Evolutionary conservation across 2,888 invertebrate species (phyloP).

Genomic region (Cheilosia impressa): DNA sequence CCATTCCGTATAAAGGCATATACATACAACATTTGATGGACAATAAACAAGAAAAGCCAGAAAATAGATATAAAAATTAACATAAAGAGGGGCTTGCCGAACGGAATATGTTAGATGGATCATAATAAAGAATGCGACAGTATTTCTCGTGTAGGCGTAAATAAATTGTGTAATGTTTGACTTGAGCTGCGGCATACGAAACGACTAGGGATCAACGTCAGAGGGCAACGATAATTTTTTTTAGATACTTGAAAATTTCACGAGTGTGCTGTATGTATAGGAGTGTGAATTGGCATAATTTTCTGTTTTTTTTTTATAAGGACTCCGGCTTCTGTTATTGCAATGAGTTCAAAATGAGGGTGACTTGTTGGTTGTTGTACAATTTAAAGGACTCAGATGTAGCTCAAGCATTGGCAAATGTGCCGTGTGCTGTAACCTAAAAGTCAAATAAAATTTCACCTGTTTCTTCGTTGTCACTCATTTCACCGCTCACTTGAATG

Average conservation of each 20-base stretch:
- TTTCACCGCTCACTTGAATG: slow-evolving; percentile 40
- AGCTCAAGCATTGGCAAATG: too few relatives aligned
- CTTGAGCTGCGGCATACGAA: too few relatives aligned
- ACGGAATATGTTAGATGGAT: slow-evolving; percentile 34
- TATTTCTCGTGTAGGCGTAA: slow-evolving; percentile 11
- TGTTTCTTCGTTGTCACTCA: slow-evolving; percentile 22
- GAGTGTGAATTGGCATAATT: too few relatives aligned
- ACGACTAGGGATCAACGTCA: background rate
- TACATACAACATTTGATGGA: slow-evolving; percentile 21
- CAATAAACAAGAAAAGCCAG: slow-evolving; percentile 41
- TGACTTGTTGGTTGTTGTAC: too few relatives aligned
- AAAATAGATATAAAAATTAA: slow-evolving; percentile 30
- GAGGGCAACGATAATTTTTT: too few relatives aligned
- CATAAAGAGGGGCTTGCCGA: slow-evolving; percentile 2
- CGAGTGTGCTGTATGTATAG: too few relatives aligned
- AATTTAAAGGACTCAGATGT: too few relatives aligned
- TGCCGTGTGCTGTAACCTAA: too few relatives aligned
- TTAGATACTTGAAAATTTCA: too few relatives aligned
- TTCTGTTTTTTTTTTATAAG: too few relatives aligned
- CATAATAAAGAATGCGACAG: slow-evolving; percentile 27
- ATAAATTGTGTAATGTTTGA: background rate
- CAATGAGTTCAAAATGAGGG: too few relatives aligned
- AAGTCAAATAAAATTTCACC: background rate
- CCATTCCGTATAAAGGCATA: slow-evolving; percentile 13
- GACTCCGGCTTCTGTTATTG: too few relatives aligned